A percentile compares a stretch with the other conserved stretches of the same genome.
Conservation (phyloP, 2,888 invertebrate species). For the Macaria notata region DNA sequence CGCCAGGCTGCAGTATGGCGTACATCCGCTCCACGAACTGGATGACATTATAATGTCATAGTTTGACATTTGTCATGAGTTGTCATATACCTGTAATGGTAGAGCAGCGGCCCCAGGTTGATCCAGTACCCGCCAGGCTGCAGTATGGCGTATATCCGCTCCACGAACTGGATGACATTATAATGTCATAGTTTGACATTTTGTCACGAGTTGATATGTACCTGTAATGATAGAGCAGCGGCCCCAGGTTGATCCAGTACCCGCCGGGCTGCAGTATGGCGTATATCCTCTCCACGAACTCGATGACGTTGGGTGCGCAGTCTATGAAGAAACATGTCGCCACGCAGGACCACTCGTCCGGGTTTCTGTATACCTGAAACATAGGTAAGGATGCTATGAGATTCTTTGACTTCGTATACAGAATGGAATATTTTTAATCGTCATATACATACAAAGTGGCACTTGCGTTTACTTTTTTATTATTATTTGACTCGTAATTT, state of each 20-base stretch:
- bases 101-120: too few species aligned
- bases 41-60: too few species aligned
- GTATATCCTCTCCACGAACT: slow-evolving; percentile 96
- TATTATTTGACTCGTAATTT: too few species aligned
- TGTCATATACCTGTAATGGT: slow-evolving; percentile 90
- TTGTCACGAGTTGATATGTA: slow-evolving; percentile 24
- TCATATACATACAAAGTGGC: too few species aligned
- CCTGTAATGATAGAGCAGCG: slow-evolving; percentile 90
- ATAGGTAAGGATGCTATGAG: not conserved
- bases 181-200: too few species aligned
- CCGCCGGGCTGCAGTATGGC: slow-evolving; percentile 92
- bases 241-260: too few species aligned
- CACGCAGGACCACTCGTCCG: slow-evolving; percentile 93
- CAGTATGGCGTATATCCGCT: slow-evolving; percentile 94
- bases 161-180: too few species aligned
- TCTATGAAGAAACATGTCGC: slow-evolving; percentile 99
- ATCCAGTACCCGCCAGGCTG: too few species aligned
- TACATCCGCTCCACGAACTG: slow-evolving; percentile 96
- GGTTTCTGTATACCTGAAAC: slow-evolving; percentile 84
- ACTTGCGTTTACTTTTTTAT: too few species aligned
- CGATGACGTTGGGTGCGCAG: slow-evolving; percentile 97
- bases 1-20: slow-evolving; percentile 94
- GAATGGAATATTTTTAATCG: too few species aligned
- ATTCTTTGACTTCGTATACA: too few species aligned
- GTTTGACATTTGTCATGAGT: too few species aligned